phyloP scores from a whole-genome alignment of 2,797 vertebrate species.

The Fistularia commersonii region DNA sequence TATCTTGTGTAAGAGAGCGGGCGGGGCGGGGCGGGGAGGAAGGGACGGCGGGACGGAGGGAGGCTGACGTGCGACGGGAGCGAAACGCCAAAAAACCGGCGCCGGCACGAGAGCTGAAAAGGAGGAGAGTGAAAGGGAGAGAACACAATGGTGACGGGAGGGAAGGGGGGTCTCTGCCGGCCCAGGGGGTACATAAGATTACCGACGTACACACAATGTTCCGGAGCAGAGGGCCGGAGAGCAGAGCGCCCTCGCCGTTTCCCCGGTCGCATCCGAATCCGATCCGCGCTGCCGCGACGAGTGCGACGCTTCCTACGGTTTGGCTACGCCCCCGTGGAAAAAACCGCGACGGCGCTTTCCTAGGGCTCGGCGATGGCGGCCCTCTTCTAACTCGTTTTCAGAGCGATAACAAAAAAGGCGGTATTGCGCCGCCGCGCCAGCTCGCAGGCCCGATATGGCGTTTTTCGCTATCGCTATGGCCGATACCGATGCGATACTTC shows the following conservation, averaged over 20 bases:
- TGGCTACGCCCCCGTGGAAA: constrained; percentile 35
- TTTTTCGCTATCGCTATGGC: too few species aligned
- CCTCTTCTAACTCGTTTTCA: too few species aligned
- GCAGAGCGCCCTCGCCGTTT: constrained; percentile 62
- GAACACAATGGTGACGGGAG: constrained; percentile 27
- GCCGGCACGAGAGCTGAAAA: constrained; percentile 35
- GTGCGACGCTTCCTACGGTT: constrained; percentile 16
- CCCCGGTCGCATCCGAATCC: constrained; percentile 54
- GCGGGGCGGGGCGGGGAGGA: constrained; percentile 42
- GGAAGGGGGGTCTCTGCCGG: constrained; percentile 33
- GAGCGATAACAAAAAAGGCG: too few species aligned
- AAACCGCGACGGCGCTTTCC: background rate
- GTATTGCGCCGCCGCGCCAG: too few species aligned
- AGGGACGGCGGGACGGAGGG: constrained; percentile 15
- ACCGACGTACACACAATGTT: constrained; percentile 74
- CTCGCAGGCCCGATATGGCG: too few species aligned
- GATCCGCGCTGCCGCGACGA: background rate
- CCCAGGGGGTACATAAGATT: constrained; percentile 68
- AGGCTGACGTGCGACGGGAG: background rate
- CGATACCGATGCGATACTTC: too few species aligned
- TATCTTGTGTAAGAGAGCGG: constrained; percentile 58
- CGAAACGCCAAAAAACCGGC: constrained; percentile 16
- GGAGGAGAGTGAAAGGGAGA: constrained; percentile 30
- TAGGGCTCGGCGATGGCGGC: too few species aligned
- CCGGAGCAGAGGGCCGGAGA: constrained; percentile 70